phyloP scores from a whole-genome alignment of 30 jellyfish, hydroid and myxozoan genomes.

The Sanderia malayensis region DNA sequence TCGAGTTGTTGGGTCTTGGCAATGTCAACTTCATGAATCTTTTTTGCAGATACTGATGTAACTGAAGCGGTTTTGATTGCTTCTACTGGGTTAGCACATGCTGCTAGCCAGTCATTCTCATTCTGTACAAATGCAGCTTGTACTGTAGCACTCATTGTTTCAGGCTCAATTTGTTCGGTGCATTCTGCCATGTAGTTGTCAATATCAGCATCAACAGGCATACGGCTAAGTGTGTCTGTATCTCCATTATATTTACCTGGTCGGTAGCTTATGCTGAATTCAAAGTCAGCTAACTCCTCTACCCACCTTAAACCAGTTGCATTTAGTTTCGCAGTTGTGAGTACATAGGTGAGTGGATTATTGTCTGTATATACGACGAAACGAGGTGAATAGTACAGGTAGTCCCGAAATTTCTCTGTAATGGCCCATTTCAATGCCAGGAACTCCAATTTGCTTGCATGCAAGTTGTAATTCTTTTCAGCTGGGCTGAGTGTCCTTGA shows the following conservation, averaged over 20 bases:
- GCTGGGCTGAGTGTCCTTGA: conserved; percentile 17
- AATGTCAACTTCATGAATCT: not conserved
- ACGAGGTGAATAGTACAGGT: conserved; percentile 44
- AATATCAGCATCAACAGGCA: conserved; percentile 1
- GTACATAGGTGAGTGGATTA: conserved; percentile 45
- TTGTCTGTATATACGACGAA: conserved; percentile 15
- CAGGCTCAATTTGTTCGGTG: not conserved
- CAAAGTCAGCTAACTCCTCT: conserved; percentile 49
- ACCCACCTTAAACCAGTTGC: conserved; percentile 55
- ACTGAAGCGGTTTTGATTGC: not conserved
- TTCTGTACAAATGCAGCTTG: not conserved
- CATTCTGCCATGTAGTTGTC: not conserved
- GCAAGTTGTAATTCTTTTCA: conserved; percentile 47
- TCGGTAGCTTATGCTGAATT: conserved; percentile 31
- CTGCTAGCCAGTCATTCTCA: conserved; percentile 2
- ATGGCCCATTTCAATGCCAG: conserved; percentile 67
- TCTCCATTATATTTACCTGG: conserved; percentile 37
- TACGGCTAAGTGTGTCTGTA: conserved; percentile 24
- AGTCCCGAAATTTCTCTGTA: conserved; percentile 33
- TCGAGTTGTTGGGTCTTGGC: not conserved
- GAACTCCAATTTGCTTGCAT: conserved; percentile 52
- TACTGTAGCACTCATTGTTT: not conserved
- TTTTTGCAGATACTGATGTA: not conserved
- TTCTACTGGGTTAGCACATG: not conserved
- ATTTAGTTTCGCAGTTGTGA: conserved; percentile 45